These are phyloP conservation scores for Hypothenemus hampei DNA, from an alignment of 1,140 invertebrate genomes.

Conservation along the genomic window DNA sequence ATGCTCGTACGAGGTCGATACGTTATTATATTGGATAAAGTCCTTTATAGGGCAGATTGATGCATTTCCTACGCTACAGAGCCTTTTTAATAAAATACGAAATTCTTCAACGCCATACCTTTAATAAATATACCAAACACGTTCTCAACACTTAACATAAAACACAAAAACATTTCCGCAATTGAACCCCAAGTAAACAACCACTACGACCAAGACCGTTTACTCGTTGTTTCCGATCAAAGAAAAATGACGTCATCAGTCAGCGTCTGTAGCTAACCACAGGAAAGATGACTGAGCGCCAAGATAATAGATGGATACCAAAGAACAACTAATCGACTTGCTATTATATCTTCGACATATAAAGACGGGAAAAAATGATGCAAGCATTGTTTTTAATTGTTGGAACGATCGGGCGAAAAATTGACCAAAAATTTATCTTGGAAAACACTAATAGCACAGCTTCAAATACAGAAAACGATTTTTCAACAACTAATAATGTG, in stretches of 20 bases:
- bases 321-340: constrained; percentile 8
- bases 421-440: too few species aligned
- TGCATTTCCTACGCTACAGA: constrained; percentile 13
- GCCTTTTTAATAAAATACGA: constrained; percentile 14
- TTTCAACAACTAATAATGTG: too few species aligned
- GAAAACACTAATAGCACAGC: too few species aligned
- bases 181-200: background rate
- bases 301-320: constrained; percentile 11
- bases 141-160: too few species aligned
- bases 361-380: too few species aligned
- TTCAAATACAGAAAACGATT: too few species aligned
- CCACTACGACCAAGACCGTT: background rate
- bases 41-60: constrained; percentile 15
- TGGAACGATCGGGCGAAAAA: too few species aligned
- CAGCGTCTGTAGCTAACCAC: constrained; percentile 15
- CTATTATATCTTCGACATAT: too few species aligned
- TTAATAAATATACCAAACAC: constrained; percentile 3
- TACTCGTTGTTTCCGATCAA: constrained; percentile 8
- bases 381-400: too few species aligned
- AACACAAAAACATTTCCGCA: too few species aligned
- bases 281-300: constrained; percentile 10
- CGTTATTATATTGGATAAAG: constrained; percentile 18
- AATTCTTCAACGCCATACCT: constrained; percentile 15
- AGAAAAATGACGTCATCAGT: constrained; percentile 20
- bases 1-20: constrained; percentile 8